These are phyloP conservation scores for Melanostoma scalare DNA, from an alignment of 2,888 invertebrate species.

Conservation along the genomic window DNA sequence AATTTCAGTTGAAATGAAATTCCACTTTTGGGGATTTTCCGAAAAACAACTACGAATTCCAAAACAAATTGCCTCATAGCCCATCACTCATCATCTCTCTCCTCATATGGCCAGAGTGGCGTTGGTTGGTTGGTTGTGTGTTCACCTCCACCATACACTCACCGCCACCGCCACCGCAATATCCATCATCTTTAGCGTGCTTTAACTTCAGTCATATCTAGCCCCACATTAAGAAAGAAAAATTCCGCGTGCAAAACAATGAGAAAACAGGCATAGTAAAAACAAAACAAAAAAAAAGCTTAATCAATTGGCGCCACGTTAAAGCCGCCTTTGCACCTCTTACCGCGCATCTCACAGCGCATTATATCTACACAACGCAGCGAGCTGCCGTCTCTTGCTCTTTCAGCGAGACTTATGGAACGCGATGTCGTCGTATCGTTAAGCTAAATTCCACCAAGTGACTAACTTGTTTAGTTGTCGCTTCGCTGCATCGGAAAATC, in stretches of 20 bases:
- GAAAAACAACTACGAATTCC: slow-evolving; percentile 25
- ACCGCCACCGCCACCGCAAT: slow-evolving; percentile 31
- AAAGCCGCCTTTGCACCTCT: slow-evolving; percentile 56
- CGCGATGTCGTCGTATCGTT: slow-evolving; percentile 30
- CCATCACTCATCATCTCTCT: slow-evolving; percentile 34
- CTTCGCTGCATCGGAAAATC: slow-evolving; percentile 53
- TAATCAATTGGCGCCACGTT: slow-evolving; percentile 70
- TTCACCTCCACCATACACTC: slow-evolving; percentile 29
- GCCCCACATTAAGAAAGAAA: slow-evolving; percentile 19
- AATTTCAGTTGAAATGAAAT: slow-evolving; percentile 32
- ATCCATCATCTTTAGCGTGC: slow-evolving; percentile 55
- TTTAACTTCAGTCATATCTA: slow-evolving; percentile 32
- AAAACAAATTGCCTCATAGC: slow-evolving; percentile 21
- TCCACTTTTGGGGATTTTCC: slow-evolving; percentile 66
- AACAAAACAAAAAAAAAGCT: slow-evolving; percentile 42
- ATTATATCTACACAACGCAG: not conserved
- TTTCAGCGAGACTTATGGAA: slow-evolving; percentile 56
- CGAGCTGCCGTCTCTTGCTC: slow-evolving; percentile 7
- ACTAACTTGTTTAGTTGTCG: slow-evolving; percentile 54
- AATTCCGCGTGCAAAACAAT: slow-evolving; percentile 59
- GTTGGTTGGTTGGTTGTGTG: not conserved
- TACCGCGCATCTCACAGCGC: slow-evolving; percentile 36
- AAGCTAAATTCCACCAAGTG: slow-evolving; percentile 52
- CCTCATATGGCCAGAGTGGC: slow-evolving; percentile 16
- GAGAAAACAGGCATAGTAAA: slow-evolving; percentile 51